Conservation (phyloP, 2,113 vertebrate genomes). For the Ciconia maguari region DNA sequence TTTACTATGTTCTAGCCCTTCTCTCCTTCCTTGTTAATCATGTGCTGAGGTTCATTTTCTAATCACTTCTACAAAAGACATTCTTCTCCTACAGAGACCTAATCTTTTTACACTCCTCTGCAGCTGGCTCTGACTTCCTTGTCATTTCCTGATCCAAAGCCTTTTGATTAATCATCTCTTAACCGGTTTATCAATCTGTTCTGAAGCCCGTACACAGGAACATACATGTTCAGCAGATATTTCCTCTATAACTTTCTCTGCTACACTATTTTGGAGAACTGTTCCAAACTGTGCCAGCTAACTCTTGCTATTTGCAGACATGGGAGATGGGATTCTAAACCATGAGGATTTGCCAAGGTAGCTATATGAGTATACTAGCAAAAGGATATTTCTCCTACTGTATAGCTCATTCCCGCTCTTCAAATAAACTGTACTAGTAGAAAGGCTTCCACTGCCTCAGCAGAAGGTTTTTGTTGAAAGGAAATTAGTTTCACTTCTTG, state of each 20-base stretch:
- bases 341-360: slow-evolving; percentile 23
- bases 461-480: neutral
- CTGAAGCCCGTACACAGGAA: neutral
- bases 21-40: neutral
- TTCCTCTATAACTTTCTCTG: neutral
- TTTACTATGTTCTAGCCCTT: neutral
- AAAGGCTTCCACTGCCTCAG: neutral
- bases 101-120: neutral
- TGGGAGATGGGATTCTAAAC: slow-evolving; percentile 28
- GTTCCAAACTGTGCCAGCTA: slow-evolving; percentile 28
- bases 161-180: neutral
- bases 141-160: neutral
- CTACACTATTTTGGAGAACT: slow-evolving; percentile 22
- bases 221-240: slow-evolving; percentile 21
- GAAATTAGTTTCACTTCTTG: neutral
- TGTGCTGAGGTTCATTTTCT: neutral
- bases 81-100: neutral
- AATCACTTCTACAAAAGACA: neutral
- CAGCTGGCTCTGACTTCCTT: neutral
- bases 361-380: slow-evolving; percentile 23
- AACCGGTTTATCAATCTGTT: slow-evolving; percentile 18
- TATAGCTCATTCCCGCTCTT: neutral
- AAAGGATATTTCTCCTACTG: slow-evolving; percentile 21
- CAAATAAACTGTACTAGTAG: neutral
- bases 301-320: slow-evolving; percentile 55